phyloP scores from a whole-genome alignment of 1,140 invertebrate species.

The Gonatopus flavifemur region DNA sequence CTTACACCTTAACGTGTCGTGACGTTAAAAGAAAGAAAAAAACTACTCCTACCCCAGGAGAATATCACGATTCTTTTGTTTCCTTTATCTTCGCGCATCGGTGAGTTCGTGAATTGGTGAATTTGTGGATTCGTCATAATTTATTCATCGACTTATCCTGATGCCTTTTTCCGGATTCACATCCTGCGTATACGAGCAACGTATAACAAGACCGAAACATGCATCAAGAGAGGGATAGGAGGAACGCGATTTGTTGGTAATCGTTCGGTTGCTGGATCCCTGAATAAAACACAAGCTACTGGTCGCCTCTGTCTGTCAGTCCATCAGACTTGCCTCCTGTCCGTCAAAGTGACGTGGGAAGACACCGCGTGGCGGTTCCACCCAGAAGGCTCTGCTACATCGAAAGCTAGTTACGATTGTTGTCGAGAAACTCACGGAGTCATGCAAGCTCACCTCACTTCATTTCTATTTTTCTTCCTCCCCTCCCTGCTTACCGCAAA shows the following conservation, averaged over 20 bases:
- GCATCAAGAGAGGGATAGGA: background rate
- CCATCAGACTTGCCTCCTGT: constrained; percentile 51
- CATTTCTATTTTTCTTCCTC: constrained; percentile 6
- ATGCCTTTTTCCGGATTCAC: constrained; percentile 9
- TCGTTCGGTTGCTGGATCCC: constrained; percentile 55
- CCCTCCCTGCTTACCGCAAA: constrained; percentile 14
- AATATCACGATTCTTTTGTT: constrained; percentile 21
- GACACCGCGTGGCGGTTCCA: constrained; percentile 53
- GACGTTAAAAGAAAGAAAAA: constrained; percentile 6
- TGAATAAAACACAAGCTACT: constrained; percentile 60
- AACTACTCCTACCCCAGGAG: constrained; percentile 5
- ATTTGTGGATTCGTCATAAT: constrained; percentile 45
- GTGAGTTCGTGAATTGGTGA: constrained; percentile 33
- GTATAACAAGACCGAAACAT: no score
- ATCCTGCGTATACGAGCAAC: constrained; percentile 28
- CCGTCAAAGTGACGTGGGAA: constrained; percentile 59
- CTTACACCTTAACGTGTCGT: no score
- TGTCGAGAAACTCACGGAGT: constrained; percentile 50
- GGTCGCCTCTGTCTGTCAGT: constrained; percentile 53
- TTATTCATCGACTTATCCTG: constrained; percentile 47
- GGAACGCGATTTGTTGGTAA: constrained; percentile 39
- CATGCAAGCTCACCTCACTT: constrained; percentile 48
- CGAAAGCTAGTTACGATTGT: constrained; percentile 58
- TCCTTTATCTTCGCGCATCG: constrained; percentile 40
- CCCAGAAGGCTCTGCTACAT: constrained; percentile 39